Percentiles rank a stretch among this genome's conserved stretches.
Evolutionary conservation across 1,140 invertebrate genomes (phyloP).

Genomic region (Batillaria attramentaria): DNA sequence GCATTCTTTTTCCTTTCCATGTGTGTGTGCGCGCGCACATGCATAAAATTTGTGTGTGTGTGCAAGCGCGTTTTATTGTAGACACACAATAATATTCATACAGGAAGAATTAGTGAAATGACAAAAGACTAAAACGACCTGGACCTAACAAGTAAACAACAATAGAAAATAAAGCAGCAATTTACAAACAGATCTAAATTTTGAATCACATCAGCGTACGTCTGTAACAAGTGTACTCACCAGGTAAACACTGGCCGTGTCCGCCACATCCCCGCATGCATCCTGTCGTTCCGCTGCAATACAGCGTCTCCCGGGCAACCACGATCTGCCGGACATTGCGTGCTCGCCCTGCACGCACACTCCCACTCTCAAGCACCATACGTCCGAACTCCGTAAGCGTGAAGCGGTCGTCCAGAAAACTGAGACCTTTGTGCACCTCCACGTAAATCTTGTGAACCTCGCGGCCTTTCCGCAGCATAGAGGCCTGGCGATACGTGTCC

Average conservation of each 20-base stretch:
- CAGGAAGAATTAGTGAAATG: neutral
- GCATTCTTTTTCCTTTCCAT: too few species aligned
- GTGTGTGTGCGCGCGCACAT: too few species aligned
- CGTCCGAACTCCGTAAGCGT: constrained; percentile 64
- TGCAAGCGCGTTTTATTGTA: too few species aligned
- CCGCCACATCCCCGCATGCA: constrained; percentile 65
- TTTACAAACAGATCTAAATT: neutral
- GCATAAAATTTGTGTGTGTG: too few species aligned
- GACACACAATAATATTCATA: neutral
- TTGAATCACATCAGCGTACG: neutral
- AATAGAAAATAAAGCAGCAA: neutral
- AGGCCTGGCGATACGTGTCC: constrained; percentile 60
- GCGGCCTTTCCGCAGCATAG: constrained; percentile 65
- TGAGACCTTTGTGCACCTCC: constrained; percentile 63
- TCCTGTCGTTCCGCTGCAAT: constrained; percentile 63
- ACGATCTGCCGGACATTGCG: constrained; percentile 67
- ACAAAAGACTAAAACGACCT: neutral
- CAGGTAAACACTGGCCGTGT: constrained; percentile 62
- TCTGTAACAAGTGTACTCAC: constrained; percentile 42
- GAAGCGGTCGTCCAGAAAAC: constrained; percentile 66
- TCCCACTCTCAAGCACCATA: constrained; percentile 63
- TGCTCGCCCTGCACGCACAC: constrained; percentile 60
- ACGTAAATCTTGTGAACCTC: constrained; percentile 68
- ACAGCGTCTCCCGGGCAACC: constrained; percentile 63
- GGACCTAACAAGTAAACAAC: too few species aligned